A percentile compares a stretch with the other conserved stretches of the same genome.
Conservation (phyloP, 2,113 vertebrate genomes). For the Actinemys pallida region DNA sequence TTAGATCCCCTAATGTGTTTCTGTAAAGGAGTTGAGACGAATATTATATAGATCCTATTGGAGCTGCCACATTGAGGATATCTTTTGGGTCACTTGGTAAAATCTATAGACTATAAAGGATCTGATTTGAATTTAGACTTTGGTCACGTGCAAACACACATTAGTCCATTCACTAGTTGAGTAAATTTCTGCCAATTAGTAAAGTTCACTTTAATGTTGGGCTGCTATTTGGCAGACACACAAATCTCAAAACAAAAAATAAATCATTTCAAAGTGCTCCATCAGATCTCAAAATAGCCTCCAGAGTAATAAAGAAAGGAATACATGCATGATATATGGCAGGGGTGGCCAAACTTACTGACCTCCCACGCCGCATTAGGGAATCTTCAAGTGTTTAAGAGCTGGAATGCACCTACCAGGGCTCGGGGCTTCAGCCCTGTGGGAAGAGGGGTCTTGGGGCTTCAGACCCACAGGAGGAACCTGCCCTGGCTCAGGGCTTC, state of each 20-base stretch:
- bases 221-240: not conserved
- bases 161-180: not conserved
- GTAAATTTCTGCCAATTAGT: not conserved
- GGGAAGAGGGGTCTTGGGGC: too few species aligned
- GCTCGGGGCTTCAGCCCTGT: too few species aligned
- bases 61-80: not conserved
- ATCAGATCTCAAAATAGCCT: not conserved
- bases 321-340: not conserved
- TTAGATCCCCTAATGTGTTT: accelerated
- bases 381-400: too few species aligned
- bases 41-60: accelerated
- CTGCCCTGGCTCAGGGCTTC: too few species aligned
- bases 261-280: not conserved
- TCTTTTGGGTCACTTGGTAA: not conserved
- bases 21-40: not conserved
- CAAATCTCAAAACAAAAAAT: not conserved
- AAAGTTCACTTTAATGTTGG: not conserved
- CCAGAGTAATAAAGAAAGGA: not conserved
- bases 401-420: too few species aligned
- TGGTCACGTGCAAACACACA: not conserved
- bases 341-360: too few species aligned
- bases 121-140: not conserved
- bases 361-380: too few species aligned
- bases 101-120: not conserved
- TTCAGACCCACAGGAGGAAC: too few species aligned